phyloP scores from a whole-genome alignment of 2,888 invertebrate genomes.

The Abrostola triplasia region DNA sequence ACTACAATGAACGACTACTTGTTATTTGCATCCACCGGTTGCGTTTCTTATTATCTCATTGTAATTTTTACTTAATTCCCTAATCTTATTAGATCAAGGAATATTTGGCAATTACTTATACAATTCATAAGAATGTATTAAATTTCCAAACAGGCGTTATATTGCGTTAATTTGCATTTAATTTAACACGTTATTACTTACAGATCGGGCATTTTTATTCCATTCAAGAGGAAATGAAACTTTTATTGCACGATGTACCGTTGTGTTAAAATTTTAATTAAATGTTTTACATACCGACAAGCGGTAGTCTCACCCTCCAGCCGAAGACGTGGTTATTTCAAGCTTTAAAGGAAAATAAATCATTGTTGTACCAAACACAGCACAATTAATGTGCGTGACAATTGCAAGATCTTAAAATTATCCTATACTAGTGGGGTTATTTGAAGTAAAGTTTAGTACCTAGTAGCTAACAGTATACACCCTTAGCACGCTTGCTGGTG shows the following conservation, averaged over 20 bases:
- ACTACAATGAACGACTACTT: too few species aligned
- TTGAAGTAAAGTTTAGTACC: background rate
- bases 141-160: background rate
- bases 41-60: too few species aligned
- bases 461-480: background rate
- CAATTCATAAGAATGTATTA: too few species aligned
- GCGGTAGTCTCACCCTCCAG: background rate
- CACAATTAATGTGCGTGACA: too few species aligned
- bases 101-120: too few species aligned
- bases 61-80: too few species aligned
- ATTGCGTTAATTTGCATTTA: background rate
- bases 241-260: background rate
- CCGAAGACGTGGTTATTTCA: background rate
- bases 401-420: background rate
- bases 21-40: too few species aligned
- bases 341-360: too few species aligned
- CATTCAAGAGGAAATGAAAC: background rate
- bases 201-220: background rate
- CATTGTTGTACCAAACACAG: too few species aligned
- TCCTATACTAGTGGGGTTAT: background rate
- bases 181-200: background rate
- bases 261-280: conserved; percentile 15
- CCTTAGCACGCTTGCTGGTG: background rate
- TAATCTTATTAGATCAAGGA: too few species aligned
- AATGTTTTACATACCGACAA: conserved; percentile 9